Conservation (phyloP, 2,113 vertebrate genomes). For the Elachura formosa region DNA sequence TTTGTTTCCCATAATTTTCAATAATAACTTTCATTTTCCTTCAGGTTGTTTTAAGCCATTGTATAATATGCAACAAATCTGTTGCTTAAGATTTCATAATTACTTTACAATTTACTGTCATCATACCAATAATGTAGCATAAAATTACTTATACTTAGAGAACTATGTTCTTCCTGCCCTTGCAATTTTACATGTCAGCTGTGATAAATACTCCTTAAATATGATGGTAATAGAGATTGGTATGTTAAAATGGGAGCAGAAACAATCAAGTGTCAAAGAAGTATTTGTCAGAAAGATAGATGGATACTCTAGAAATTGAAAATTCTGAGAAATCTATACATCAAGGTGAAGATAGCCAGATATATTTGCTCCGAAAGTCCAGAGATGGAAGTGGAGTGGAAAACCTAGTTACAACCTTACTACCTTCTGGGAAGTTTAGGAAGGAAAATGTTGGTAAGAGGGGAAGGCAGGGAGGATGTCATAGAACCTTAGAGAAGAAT, state of each 20-base stretch:
- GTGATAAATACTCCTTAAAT: not conserved
- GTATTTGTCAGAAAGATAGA: not conserved
- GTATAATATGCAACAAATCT: not conserved
- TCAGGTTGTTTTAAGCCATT: not conserved
- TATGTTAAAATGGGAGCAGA: not conserved
- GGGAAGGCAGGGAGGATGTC: not conserved
- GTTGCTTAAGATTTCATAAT: not conserved
- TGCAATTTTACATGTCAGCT: not conserved
- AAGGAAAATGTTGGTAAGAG: not conserved
- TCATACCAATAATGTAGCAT: not conserved
- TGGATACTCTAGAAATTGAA: constrained; percentile 6
- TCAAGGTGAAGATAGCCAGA: not conserved
- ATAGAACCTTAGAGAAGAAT: not conserved
- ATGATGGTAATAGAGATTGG: not conserved
- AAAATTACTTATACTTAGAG: not conserved
- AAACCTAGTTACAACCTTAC: not conserved
- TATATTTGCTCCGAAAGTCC: not conserved
- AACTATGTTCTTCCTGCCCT: not conserved
- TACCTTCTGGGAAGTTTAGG: not conserved
- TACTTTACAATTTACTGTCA: not conserved
- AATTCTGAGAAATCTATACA: not conserved
- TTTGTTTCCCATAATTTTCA: not conserved
- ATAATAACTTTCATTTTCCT: not conserved
- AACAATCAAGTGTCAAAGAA: not conserved
- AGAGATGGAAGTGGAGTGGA: not conserved